Conservation (phyloP, 2,797 vertebrate genomes). For the Meda fulgida region DNA sequence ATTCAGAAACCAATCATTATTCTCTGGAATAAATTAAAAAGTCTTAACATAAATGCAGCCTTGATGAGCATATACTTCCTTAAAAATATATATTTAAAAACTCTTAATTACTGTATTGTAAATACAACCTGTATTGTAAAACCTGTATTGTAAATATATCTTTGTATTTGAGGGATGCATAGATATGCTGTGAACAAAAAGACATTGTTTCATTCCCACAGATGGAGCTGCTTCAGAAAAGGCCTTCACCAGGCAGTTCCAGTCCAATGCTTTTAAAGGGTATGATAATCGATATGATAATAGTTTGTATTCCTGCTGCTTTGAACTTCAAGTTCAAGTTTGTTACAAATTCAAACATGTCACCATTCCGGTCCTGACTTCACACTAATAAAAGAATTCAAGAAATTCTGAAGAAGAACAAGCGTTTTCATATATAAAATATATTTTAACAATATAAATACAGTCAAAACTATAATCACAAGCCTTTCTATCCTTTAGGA, state of each 20-base stretch:
- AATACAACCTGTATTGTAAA: not conserved
- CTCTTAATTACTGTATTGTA: not conserved
- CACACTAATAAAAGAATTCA: not conserved
- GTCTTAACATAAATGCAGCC: not conserved
- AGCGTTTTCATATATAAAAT: not conserved
- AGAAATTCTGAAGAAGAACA: not conserved
- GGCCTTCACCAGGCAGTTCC: slow-evolving; percentile 33
- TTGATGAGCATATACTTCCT: not conserved
- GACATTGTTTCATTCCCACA: slow-evolving; percentile 19
- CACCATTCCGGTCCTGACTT: not conserved
- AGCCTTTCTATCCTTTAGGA: not conserved
- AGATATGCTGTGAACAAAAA: slow-evolving; percentile 9
- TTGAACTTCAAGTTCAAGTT: slow-evolving; percentile 12
- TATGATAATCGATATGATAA: slow-evolving; percentile 42
- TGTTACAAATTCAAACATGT: not conserved
- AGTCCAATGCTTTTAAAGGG: slow-evolving; percentile 36
- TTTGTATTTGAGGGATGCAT: not conserved
- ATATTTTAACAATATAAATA: not conserved
- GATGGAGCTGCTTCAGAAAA: slow-evolving; percentile 15
- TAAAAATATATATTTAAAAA: not conserved
- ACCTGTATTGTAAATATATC: not conserved
- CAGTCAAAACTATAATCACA: not conserved
- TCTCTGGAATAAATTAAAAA: not conserved
- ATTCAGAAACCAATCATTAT: not conserved
- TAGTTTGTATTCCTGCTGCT: not conserved